Percentiles rank a stretch among this genome's conserved stretches.
phyloP scores from a whole-genome alignment of 1,140 invertebrate species.

The Drosophila persimilis region DNA sequence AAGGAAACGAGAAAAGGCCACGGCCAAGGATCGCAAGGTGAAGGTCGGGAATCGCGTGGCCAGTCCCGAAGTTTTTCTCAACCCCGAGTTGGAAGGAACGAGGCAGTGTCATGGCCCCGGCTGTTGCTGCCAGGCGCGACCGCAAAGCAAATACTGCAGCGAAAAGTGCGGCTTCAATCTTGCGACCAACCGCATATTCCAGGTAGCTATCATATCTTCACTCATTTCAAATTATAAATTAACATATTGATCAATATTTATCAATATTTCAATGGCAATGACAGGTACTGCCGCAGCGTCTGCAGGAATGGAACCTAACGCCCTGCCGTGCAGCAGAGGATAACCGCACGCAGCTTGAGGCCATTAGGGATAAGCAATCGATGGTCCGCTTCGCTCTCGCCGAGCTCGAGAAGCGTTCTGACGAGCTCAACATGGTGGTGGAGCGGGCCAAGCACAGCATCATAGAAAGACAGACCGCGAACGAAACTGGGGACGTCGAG shows the following conservation, averaged over 20 bases:
- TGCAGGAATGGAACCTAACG: constrained; percentile 97
- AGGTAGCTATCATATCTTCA: constrained; percentile 70
- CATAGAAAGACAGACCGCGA: constrained; percentile 86
- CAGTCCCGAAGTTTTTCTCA: constrained; percentile 84
- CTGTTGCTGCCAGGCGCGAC: constrained; percentile 90
- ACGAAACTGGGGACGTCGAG: constrained; percentile 85
- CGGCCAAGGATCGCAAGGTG: constrained; percentile 62
- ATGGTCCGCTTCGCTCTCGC: constrained; percentile 90
- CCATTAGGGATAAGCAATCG: constrained; percentile 90
- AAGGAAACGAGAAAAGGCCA: constrained; percentile 64
- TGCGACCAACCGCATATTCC: constrained; percentile 93
- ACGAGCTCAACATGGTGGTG: constrained; percentile 92
- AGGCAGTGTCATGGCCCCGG: constrained; percentile 96
- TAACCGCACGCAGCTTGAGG: constrained; percentile 92
- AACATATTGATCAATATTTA: background rate
- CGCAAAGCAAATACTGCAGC: constrained; percentile 97
- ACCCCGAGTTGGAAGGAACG: constrained; percentile 83
- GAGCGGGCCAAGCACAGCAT: constrained; percentile 89
- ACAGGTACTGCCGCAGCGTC: constrained; percentile 91
- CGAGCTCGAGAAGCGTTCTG: constrained; percentile 90
- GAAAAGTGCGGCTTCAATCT: constrained; percentile 96
- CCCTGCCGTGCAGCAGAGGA: constrained; percentile 93
- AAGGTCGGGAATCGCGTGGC: constrained; percentile 84
- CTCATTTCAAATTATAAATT: constrained; percentile 74
- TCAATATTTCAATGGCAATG: background rate